Base-by-base conservation (phyloP, 2,113 vertebrate species). In the Oncorhynchus keta region DNA sequence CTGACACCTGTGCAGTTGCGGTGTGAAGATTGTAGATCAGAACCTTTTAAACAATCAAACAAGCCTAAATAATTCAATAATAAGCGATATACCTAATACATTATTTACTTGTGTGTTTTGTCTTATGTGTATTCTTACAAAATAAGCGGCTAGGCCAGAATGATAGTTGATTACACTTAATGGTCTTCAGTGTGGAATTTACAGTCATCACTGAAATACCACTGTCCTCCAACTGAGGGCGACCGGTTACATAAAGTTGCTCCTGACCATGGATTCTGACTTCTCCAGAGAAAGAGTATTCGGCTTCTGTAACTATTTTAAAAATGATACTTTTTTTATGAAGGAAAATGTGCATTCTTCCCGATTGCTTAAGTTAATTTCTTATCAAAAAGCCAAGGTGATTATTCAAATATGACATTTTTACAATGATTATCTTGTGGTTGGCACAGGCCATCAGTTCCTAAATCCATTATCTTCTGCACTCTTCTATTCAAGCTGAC, bases 221-320 rank as follows among this genome's bases (percentile, higher is more conserved):
- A 35, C 1, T 24, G 4, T 48, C 2, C 4, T 79, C 87, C 92
- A 81, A 82, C 49, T 73, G 92, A 78, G 85, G 89, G 90, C 83
- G 82, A 85, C 87, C 87, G n/a, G 80, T 77, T 72, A 89, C 85
- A 80, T 70, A 80, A 86, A 49, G 75, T 74, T 48, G 88, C 80
- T 79, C 59, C 32, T 2, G 45, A 18, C 51, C 13, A 16, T 16
- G 4, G 11, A 16, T 51, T 51, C 13, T 51, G 49, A n/a, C 4
- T 45, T 1, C 3, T 78, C 87, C 92, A 81, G 80, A 59, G 72
- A 91, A 78, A 84, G 14, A 55, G 51, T 1, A 16, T 5, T 55
- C 13, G 49, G 12, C 13, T 55, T 55, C 51, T 89, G 89, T 83
- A 82, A 85, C 9, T 11, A 45, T 45, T 45, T 45, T 45, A 9